Evolutionary conservation across 2,888 invertebrate species (phyloP), one percentile per base, ranked within the genome.

Genomic region (Elysia crispata): DNA sequence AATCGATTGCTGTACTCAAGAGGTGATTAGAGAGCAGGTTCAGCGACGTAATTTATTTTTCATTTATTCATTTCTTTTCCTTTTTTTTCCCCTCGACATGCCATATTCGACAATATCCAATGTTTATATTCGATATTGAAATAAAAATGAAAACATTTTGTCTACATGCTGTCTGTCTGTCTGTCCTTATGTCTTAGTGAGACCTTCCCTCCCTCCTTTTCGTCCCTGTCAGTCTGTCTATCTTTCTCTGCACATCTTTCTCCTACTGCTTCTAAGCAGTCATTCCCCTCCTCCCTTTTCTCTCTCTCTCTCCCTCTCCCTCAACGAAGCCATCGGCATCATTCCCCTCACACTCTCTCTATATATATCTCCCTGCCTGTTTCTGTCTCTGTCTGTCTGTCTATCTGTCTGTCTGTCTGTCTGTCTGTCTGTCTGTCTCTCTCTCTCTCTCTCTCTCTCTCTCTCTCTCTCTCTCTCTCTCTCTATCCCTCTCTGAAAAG

Each of bases 391-490:
- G 11, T 67, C 33, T 15, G 28, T 67, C n/a, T 28, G 13, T 67
- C 60, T 31, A n/a, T 31, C 67, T 67, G 30, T 31, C 67, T 31
- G 13, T 28, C 13, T 31, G 11, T 31, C 60, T 67, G 13, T 67
- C 31, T 31, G 18, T 28, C 31, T 28, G 15, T 67, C 30, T 28
- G 11, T 67, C 70, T 70, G 31, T 70, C 70, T 70, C 70, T 70
- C 70, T 70, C 70, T 70, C 70, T 70, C 70, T 70, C 70, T 70
- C 70, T 70, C 70, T 70, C 70, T 70, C 70, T 70, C 70, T 70
- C 70, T 70, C 70, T 70, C 60, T 60, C 60, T 20, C 60, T 60
- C 60, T 60, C 60, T 60, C 60, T 60, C 60, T 60, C 60, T 60
- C 60, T 60, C 60, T 23, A 54, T 13, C 54, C 20, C 13, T 54